Conservation (phyloP, 2,797 vertebrate genomes). For the Schizothorax lantsangensis region DNA sequence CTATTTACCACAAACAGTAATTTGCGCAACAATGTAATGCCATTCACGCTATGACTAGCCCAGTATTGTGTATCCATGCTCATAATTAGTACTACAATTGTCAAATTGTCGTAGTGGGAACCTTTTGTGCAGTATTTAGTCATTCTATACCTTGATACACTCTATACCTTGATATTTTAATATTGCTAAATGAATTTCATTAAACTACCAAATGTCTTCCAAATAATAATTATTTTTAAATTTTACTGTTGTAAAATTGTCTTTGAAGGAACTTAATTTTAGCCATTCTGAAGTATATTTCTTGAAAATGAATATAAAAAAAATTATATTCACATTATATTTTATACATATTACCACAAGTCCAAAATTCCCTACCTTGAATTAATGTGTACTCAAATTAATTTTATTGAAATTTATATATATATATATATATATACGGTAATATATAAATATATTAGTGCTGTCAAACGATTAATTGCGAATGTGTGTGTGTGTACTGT, state of each 20-base stretch:
- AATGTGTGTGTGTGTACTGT: too few species aligned
- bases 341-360: background rate
- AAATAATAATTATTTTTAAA: background rate
- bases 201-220: background rate
- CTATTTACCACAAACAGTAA: constrained; percentile 48
- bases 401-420: background rate
- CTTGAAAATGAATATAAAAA: background rate
- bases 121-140: background rate
- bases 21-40: constrained; percentile 61
- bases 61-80: constrained; percentile 49
- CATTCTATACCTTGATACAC: background rate
- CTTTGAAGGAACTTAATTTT: background rate
- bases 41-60: constrained; percentile 47
- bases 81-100: constrained; percentile 49
- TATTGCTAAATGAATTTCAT: background rate
- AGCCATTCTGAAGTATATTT: background rate
- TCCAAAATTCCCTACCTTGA: background rate
- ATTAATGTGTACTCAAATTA: background rate
- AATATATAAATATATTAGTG: too few species aligned
- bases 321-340: background rate
- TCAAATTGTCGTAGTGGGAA: constrained; percentile 14
- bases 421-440: background rate
- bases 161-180: background rate
- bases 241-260: background rate
- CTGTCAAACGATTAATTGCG: too few species aligned